Base-by-base conservation (phyloP, 2,797 vertebrate species). In the Sebastes oblongus region DNA sequence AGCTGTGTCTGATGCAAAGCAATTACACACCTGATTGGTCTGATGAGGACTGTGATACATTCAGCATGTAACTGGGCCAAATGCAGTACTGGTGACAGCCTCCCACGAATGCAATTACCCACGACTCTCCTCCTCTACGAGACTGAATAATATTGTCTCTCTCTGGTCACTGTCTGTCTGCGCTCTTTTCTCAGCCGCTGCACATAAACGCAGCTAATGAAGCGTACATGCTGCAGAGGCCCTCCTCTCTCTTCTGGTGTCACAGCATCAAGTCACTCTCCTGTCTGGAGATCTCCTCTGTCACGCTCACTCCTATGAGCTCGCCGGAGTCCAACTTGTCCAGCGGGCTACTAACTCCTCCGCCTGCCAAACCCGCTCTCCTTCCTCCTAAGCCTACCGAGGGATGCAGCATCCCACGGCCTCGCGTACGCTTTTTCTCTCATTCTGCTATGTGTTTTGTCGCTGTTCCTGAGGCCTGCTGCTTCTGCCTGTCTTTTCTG, bases 211-310 rank as follows among this genome's bases (percentile, higher is more conserved):
- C 96, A 81, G 91, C 91, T 94, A 95, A 96, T 78, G 96, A 97
- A 86, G 95, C 95, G 78, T 96, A 95, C 84, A 93, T 96, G 92
- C 95, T 96, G 96, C 96, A 96, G 93, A 97, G 97, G 94, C 96
- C 96, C 66, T 96, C 96, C 82, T 92, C 97, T 92, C 96, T 97
- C 96, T 96, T 97, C 96, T 98, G 97, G 97, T 96, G 90, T 94
- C 96, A 95, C 94, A 96, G 92, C 93, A 89, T 97, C 94, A 96
- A 86, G 85, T 96, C 97, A 64, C 88, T 96, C 92, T 97, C 97
- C 90, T 98, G 95, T 95, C 94, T 97, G 96, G 97, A 97, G 94
- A 96, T 96, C 93, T 97, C 97, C 92, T 98, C 98, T 84, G 94
- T 98, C 94, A 97, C 97, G 70, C 96, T 98, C 94, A 97, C 96